Evolutionary conservation across 2,113 vertebrate genomes (phyloP).

Genomic region (Lethenteron reissneri): DNA sequence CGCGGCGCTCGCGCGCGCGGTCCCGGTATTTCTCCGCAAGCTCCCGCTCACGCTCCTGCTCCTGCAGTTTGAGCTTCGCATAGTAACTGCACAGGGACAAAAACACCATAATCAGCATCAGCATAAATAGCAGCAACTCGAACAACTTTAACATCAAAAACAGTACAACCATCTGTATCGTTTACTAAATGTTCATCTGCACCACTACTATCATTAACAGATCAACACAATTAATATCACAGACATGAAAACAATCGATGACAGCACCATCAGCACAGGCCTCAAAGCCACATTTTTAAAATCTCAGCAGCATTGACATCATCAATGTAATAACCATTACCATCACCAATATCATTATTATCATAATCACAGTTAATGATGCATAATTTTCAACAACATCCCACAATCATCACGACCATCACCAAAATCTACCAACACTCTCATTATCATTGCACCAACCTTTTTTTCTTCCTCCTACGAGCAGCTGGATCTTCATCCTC

Average conservation of each 20-base stretch:
- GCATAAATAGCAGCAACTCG: background rate
- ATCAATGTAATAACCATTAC: background rate
- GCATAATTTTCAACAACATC: background rate
- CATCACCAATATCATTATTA: background rate
- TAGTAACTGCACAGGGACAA: constrained; percentile 46
- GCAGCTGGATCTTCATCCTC: constrained; percentile 94
- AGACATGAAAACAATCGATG: background rate
- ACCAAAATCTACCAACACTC: background rate
- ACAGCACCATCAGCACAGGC: background rate
- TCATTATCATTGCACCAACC: constrained; percentile 23
- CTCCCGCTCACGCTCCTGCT: constrained; percentile 74
- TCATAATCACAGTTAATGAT: background rate
- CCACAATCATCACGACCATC: background rate
- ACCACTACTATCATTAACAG: background rate
- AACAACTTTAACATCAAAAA: background rate
- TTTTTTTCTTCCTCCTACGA: constrained; percentile 87
- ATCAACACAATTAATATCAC: background rate
- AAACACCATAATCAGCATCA: background rate
- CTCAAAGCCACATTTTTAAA: background rate
- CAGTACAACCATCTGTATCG: background rate
- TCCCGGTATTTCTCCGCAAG: constrained; percentile 89
- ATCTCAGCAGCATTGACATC: background rate
- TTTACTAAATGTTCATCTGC: background rate
- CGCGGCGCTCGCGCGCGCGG: constrained; percentile 63
- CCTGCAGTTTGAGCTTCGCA: constrained; percentile 80